These are phyloP conservation scores for Pangasius krempfi DNA, from an alignment of 2,797 vertebrate species.

Conservation along the genomic window DNA sequence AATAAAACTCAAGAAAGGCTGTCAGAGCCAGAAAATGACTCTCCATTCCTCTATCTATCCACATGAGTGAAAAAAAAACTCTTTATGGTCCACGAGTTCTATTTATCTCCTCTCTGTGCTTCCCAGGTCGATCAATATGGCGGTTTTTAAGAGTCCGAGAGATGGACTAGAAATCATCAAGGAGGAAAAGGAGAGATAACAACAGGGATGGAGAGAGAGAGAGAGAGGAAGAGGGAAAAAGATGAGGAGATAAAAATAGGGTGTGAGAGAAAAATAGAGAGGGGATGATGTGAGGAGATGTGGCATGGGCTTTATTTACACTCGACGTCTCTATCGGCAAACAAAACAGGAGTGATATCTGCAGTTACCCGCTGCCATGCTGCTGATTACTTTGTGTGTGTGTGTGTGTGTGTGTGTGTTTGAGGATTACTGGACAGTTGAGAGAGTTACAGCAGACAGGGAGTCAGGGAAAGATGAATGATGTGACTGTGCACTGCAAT, in stretches of 20 bases:
- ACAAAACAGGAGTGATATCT: slow-evolving; percentile 65
- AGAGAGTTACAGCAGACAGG: not conserved
- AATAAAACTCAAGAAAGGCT: slow-evolving; percentile 21
- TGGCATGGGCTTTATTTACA: slow-evolving; percentile 69
- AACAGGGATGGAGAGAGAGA: slow-evolving; percentile 55
- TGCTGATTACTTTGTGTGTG: slow-evolving; percentile 35
- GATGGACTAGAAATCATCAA: slow-evolving; percentile 36
- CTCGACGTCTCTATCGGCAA: slow-evolving; percentile 65
- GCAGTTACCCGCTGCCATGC: slow-evolving; percentile 48
- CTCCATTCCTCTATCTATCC: slow-evolving; percentile 42
- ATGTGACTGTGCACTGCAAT: slow-evolving; percentile 11
- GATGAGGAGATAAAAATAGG: not conserved
- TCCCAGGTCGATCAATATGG: slow-evolving; percentile 73
- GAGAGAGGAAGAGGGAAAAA: slow-evolving; percentile 21
- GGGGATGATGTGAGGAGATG: slow-evolving; percentile 35
- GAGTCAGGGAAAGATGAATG: not conserved
- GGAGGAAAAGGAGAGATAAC: slow-evolving; percentile 26
- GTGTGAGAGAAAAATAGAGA: not conserved
- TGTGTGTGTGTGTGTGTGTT: slow-evolving; percentile 14
- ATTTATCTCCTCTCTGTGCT: slow-evolving; percentile 71
- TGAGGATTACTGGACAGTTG: slow-evolving; percentile 12
- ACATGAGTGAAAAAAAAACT: slow-evolving; percentile 57
- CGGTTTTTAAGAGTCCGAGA: slow-evolving; percentile 62
- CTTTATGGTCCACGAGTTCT: slow-evolving; percentile 72
- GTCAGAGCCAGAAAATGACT: slow-evolving; percentile 22